Percentiles rank a stretch among this genome's conserved stretches.
Conservation (phyloP, 2,888 invertebrate species). For the Drosophila cognata region DNA sequence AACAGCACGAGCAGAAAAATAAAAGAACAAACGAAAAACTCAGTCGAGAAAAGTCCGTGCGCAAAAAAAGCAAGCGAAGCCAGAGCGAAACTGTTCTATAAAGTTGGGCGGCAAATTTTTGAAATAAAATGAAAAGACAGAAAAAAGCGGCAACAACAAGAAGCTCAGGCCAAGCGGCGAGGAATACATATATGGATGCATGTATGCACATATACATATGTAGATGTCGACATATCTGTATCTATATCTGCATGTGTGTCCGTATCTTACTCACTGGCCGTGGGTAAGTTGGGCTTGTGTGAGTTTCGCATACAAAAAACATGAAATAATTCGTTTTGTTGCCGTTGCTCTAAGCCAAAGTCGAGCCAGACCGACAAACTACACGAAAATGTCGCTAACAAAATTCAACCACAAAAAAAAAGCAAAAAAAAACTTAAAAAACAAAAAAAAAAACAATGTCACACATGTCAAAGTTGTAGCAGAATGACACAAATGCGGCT, state of each 20-base stretch:
- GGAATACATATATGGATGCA: conserved; percentile 26
- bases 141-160: conserved; percentile 18
- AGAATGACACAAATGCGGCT: conserved; percentile 81
- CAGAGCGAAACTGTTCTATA: conserved; percentile 46
- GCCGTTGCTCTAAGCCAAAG: conserved; percentile 59
- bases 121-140: conserved; percentile 41
- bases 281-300: conserved; percentile 59
- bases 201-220: conserved; percentile 57
- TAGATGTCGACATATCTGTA: conserved; percentile 43
- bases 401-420: conserved; percentile 36
- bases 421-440: conserved; percentile 41
- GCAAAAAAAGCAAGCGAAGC: conserved; percentile 26
- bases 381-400: conserved; percentile 76
- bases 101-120: conserved; percentile 63
- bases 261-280: conserved; percentile 61
- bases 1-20: conserved; percentile 57
- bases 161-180: conserved; percentile 44
- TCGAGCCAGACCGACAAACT: conserved; percentile 57
- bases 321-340: conserved; percentile 69
- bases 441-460: conserved; percentile 73
- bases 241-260: conserved; percentile 60
- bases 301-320: conserved; percentile 65
- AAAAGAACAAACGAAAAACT: conserved; percentile 25
- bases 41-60: conserved; percentile 39
- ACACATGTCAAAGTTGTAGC: conserved; percentile 83